phyloP scores from a whole-genome alignment of 2,888 invertebrate species.

The Ariolimax columbianus region DNA sequence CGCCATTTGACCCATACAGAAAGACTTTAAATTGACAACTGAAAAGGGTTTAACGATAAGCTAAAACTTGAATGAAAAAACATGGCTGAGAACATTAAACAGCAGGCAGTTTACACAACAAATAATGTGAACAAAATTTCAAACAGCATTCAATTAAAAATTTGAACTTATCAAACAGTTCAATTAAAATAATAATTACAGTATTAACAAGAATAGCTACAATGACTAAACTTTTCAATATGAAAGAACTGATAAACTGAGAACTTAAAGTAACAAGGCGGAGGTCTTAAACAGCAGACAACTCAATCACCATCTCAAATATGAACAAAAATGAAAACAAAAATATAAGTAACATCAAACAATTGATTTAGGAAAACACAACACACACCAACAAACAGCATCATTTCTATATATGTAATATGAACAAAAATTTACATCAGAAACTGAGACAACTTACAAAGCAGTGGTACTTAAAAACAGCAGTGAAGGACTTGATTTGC shows the following conservation, averaged over 20 bases:
- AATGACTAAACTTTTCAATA: background rate
- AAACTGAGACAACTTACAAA: background rate
- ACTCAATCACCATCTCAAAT: background rate
- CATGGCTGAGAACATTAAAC: too few relatives aligned
- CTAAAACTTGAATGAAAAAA: too few relatives aligned
- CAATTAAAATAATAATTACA: too few relatives aligned
- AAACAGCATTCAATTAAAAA: background rate
- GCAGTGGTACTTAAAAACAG: background rate
- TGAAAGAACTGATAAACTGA: background rate
- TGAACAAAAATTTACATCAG: background rate
- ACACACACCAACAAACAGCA: background rate
- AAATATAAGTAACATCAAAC: background rate
- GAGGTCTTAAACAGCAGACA: background rate
- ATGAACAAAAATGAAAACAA: background rate
- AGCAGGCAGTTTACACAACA: too few relatives aligned
- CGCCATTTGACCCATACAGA: too few relatives aligned
- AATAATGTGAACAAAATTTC: background rate
- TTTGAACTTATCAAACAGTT: background rate
- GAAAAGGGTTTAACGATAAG: too few relatives aligned
- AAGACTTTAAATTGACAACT: too few relatives aligned
- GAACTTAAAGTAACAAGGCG: background rate
- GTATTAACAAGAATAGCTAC: background rate
- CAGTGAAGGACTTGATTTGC: background rate
- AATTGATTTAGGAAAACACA: background rate
- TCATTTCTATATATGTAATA: background rate